phyloP scores from a whole-genome alignment of 1,140 invertebrate species.

The Leptinotarsa texana region DNA sequence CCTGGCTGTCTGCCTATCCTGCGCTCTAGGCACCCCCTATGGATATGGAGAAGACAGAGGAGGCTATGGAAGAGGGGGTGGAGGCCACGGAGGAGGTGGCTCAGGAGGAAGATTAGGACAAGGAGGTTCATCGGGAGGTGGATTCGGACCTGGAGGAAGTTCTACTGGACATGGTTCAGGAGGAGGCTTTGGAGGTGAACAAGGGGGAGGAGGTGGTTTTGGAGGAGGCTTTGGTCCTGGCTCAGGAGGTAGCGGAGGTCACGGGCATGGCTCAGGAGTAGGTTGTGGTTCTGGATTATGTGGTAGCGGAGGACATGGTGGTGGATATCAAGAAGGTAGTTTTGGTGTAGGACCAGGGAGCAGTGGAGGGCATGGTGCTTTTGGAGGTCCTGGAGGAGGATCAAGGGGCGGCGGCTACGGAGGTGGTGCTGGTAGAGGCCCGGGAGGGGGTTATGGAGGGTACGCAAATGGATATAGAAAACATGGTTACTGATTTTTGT shows the following conservation, averaged over 20 bases:
- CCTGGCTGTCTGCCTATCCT: neutral
- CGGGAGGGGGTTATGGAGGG: neutral
- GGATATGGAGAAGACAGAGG: neutral
- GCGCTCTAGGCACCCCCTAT: neutral
- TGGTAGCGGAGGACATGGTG: neutral
- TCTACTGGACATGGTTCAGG: neutral
- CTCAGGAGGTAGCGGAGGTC: neutral
- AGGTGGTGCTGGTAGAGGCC: neutral
- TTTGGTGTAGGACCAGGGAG: neutral
- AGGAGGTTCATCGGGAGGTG: neutral
- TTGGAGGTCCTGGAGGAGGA: neutral
- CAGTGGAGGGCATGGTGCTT: neutral
- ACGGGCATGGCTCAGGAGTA: neutral
- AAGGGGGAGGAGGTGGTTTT: neutral
- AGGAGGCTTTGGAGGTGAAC: neutral
- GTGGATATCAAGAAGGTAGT: neutral
- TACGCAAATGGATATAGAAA: neutral
- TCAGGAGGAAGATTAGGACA: neutral
- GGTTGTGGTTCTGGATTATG: neutral
- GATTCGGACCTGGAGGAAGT: neutral
- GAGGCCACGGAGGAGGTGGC: conserved; percentile 1
- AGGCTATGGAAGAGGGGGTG: neutral
- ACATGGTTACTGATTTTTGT: neutral
- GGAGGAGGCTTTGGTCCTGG: neutral
- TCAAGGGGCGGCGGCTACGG: neutral